Evolutionary conservation across 2,113 vertebrate species (phyloP).

Genomic region (Muntiacus muntjak): DNA sequence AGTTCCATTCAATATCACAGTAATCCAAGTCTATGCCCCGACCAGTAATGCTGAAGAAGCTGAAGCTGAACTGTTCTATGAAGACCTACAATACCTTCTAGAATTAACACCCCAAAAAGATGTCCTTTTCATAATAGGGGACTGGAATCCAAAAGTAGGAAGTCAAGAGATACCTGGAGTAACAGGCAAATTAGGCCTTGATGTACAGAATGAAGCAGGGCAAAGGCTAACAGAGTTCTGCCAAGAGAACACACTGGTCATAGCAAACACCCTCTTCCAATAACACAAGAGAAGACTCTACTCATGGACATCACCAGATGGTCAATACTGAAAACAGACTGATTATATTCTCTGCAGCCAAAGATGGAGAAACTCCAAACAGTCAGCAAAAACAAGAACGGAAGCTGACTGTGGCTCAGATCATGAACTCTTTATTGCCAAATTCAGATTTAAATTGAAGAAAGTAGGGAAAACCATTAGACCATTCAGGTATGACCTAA

Average conservation of each 20-base stretch:
- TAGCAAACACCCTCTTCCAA: not conserved
- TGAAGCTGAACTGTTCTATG: not conserved
- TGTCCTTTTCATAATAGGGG: not conserved
- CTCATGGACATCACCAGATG: not conserved
- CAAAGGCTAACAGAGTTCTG: not conserved
- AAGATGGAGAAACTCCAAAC: not conserved
- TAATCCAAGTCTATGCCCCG: not conserved
- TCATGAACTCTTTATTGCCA: not conserved
- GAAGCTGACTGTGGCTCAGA: not conserved
- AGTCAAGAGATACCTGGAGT: not conserved
- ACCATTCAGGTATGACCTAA: not conserved
- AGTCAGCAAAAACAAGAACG: not conserved
- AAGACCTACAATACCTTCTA: not conserved
- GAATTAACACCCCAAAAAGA: not conserved
- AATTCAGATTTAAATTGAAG: not conserved
- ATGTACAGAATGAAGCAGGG: not conserved
- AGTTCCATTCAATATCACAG: not conserved
- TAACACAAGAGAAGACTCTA: not conserved
- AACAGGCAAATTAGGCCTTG: not conserved
- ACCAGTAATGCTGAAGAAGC: not conserved
- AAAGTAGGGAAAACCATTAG: not conserved
- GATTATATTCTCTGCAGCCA: not conserved
- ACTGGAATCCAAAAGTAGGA: not conserved
- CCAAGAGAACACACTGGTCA: not conserved
- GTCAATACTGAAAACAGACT: not conserved